A percentile compares a stretch with the other conserved stretches of the same genome.
These are phyloP conservation scores for Argya squamiceps DNA, from an alignment of 2,797 vertebrate species.

Conservation along the genomic window DNA sequence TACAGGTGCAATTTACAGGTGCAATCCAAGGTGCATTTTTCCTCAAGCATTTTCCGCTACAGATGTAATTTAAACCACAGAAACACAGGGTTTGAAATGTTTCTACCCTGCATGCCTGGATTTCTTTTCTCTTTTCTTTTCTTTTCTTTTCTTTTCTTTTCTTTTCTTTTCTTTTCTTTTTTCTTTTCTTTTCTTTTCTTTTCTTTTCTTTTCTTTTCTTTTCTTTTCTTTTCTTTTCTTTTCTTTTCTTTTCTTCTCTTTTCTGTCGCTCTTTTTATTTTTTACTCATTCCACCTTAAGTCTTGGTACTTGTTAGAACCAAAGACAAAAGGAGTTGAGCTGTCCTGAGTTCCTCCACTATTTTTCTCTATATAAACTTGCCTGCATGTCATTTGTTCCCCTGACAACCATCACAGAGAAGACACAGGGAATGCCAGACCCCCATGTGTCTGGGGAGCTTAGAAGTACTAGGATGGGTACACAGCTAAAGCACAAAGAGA, in stretches of 20 bases:
- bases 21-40: too few species aligned
- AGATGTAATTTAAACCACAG: background rate
- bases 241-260: background rate
- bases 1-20: too few species aligned
- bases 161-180: background rate
- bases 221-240: background rate
- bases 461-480: background rate
- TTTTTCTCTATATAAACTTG: background rate
- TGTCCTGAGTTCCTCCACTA: background rate
- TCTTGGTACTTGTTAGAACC: background rate
- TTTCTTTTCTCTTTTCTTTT: background rate
- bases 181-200: background rate
- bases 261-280: background rate
- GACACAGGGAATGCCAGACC: background rate
- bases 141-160: background rate
- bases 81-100: background rate
- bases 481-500: background rate
- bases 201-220: background rate
- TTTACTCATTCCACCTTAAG: background rate
- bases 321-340: background rate
- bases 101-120: background rate
- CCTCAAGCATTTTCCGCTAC: too few species aligned
- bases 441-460: background rate
- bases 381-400: background rate
- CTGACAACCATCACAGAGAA: background rate